Base-by-base conservation (phyloP, 2,113 vertebrate species). In the Cebus imitator region DNA sequence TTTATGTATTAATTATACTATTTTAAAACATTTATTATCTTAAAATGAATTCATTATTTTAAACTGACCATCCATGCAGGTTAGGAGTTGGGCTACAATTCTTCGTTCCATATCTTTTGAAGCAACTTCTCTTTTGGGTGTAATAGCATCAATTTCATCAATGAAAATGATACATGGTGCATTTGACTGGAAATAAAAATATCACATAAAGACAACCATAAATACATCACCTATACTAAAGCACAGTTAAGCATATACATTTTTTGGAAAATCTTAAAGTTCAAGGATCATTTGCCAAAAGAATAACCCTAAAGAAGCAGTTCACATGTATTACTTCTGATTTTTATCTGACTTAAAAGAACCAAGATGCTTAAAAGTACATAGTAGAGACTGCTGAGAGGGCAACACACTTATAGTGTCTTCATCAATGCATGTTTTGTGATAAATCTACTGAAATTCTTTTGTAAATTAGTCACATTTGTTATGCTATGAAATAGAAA, bases 51-150 rank as follows among this genome's bases (percentile, higher is more conserved):
- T 90, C 2, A 75, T 68, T 52, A 78, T 58, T 79, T 96, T n/a
- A 95, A 87, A 98, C 99, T 96, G 87, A 99, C 99, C 99, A 13
- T 99, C 99, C 99, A 99, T 99, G 97, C 99, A 99, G 90, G 99
- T 99, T 4, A 99, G 99, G 80, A 99, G 98, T 98, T 99, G 99
- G 79, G 99, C 99, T 21, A 99, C 99, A 35, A 99, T 99, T 97
- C 99, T 99, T 57, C 99, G 98, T 98, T 99, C 99, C 99, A 99
- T 99, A 98, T 99, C 99, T 98, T 99, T 99, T 0, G 99, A 99
- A 1, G 99, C 99, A 40, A 99, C 98, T 98, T 99, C 99, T 98
- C 99, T 99, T 97, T 99, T 99, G 0, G 99, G 99, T 1, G 99
- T 99, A 97, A 99, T 99, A 9, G 99, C 99, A 37, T 99, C 99